Conservation (phyloP, 2,113 vertebrate genomes). For the Oreochromis tanganicae region DNA sequence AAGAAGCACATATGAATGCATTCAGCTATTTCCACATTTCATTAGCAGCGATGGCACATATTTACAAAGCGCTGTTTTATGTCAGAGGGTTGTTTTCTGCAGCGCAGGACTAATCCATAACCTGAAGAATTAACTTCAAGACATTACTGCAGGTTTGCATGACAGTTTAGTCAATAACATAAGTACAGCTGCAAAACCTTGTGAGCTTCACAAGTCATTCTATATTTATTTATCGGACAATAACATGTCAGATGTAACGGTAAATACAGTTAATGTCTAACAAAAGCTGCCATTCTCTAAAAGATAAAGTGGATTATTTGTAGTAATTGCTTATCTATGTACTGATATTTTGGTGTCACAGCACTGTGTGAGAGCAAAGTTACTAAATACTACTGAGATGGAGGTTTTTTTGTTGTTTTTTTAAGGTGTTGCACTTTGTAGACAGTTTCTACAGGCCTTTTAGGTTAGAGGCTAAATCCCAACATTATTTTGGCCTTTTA, state of each 20-base stretch:
- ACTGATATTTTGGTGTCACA: background rate
- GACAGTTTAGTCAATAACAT: background rate
- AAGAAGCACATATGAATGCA: background rate
- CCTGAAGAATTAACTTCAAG: background rate
- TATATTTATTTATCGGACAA: background rate
- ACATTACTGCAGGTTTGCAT: background rate
- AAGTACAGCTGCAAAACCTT: background rate
- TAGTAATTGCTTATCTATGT: background rate
- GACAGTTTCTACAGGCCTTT: background rate
- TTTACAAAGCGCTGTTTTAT: background rate
- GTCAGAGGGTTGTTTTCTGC: background rate
- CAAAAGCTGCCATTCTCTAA: background rate
- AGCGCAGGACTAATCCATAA: background rate
- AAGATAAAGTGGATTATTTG: background rate
- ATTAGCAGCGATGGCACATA: slow-evolving; percentile 5
- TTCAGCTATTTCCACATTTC: slow-evolving; percentile 32
- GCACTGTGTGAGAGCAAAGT: background rate
- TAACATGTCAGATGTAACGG: background rate
- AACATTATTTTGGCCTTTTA: background rate
- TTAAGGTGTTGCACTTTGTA: background rate
- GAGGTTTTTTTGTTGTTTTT: background rate
- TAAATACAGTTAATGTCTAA: background rate
- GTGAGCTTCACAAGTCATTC: background rate
- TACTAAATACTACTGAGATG: background rate
- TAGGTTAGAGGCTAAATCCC: background rate